These are phyloP conservation scores for Solea senegalensis DNA, from an alignment of 2,113 vertebrate genomes.

Conservation along the genomic window DNA sequence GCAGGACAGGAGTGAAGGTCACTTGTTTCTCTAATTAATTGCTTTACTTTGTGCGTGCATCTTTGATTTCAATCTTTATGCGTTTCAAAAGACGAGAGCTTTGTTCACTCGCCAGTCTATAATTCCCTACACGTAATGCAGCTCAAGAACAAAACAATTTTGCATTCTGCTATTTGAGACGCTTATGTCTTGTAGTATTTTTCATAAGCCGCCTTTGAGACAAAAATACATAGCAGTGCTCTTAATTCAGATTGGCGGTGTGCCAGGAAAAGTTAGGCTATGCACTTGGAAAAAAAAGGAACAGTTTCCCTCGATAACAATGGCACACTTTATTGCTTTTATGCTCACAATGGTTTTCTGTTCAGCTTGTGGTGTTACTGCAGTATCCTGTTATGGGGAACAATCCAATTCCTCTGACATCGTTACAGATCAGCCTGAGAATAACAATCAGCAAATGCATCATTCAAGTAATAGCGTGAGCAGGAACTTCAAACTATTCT, in stretches of 20 bases:
- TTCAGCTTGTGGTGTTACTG: constrained; percentile 69
- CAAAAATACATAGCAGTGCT: constrained; percentile 46
- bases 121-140: constrained; percentile 25
- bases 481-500: constrained; percentile 34
- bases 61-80: constrained; percentile 41
- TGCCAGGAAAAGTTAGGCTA: constrained; percentile 75
- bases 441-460: constrained; percentile 70
- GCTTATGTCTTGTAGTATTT: constrained; percentile 41
- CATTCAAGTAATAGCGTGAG: constrained; percentile 51
- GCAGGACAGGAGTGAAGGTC: constrained; percentile 67
- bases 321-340: constrained; percentile 76
- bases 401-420: constrained; percentile 74
- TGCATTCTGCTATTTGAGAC: constrained; percentile 31
- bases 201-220: constrained; percentile 54
- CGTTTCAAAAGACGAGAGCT: constrained; percentile 31
- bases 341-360: constrained; percentile 70
- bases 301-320: constrained; percentile 75
- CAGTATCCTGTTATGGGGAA: constrained; percentile 80
- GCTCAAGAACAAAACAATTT: constrained; percentile 39
- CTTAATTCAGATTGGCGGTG: constrained; percentile 63
- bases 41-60: constrained; percentile 41
- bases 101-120: constrained; percentile 36
- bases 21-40: constrained; percentile 69
- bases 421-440: constrained; percentile 64
- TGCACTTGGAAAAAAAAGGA: constrained; percentile 28